Percentiles rank a stretch among this genome's conserved stretches.
phyloP scores from a whole-genome alignment of 2,888 invertebrate species.

The Eupithecia inturbata region DNA sequence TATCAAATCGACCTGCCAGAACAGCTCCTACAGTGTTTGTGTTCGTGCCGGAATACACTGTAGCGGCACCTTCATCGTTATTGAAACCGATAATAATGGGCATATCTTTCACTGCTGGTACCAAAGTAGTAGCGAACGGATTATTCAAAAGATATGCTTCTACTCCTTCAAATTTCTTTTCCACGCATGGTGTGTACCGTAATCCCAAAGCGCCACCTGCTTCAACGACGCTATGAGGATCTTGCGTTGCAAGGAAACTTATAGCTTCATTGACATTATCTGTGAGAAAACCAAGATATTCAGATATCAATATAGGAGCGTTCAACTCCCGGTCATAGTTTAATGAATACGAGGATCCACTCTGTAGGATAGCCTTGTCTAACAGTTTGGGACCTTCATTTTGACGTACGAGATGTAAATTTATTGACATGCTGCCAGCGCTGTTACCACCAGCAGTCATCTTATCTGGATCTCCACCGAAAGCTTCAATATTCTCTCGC shows the following conservation, averaged over 20 bases:
- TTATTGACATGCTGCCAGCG: conserved; percentile 58
- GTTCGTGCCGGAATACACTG: conserved; percentile 6
- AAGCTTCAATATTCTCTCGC: conserved; percentile 61
- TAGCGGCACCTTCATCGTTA: neutral
- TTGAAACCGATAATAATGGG: conserved; percentile 6
- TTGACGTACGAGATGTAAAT: conserved; percentile 56
- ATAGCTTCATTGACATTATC: conserved; percentile 53
- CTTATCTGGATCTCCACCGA: conserved; percentile 63
- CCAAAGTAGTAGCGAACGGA: neutral
- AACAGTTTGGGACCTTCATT: conserved; percentile 53
- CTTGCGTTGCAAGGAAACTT: conserved; percentile 50
- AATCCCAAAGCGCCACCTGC: conserved; percentile 45
- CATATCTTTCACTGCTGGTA: neutral
- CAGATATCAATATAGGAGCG: conserved; percentile 53
- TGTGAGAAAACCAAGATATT: conserved; percentile 54
- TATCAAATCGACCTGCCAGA: neutral
- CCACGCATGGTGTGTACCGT: conserved; percentile 55
- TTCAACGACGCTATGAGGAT: conserved; percentile 54
- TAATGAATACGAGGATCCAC: conserved; percentile 50
- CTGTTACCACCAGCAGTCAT: conserved; percentile 66
- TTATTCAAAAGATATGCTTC: conserved; percentile 8
- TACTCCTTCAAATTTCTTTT: conserved; percentile 49
- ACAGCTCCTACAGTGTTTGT: conserved; percentile 1
- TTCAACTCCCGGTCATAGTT: conserved; percentile 44
- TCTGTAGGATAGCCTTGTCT: conserved; percentile 62